Base-by-base conservation (phyloP, 2,797 vertebrate species). In the Tarsius wallacei region DNA sequence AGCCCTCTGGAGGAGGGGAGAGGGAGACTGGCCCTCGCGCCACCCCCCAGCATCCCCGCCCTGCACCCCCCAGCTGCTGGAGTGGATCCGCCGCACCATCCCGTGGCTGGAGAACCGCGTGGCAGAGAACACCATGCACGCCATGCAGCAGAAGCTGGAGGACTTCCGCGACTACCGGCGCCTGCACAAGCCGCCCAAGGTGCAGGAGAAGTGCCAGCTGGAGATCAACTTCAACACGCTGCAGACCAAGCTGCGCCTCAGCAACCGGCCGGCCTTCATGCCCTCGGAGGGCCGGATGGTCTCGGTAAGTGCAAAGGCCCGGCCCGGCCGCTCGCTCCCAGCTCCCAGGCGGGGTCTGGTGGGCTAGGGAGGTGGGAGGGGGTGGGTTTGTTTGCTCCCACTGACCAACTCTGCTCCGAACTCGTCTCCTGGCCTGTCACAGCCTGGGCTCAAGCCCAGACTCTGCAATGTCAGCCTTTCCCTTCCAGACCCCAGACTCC, bases 201-300 rank as follows among this genome's bases (percentile, higher is more conserved):
- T 99, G 95, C 99, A 99, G 98, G 99, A 99, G 98, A 99, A 99
- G 98, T 99, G 99, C 98, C 99, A 99, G 97, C 99, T 99, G 97
- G 99, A 99, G 99, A 99, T 99, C 99, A 99, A 99, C 98, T 99
- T 99, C 99, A 99, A 99, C 99, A 99, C 99, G 3, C 98, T 99
- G 98, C 99, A 99, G 99, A 99, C 99, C 97, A 99, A 99, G 96
- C 99, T 99, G 96, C 98, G 99, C 76, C 99, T 99, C 97, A 99
- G 99, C 99, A 99, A 99, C 97, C 98, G 99, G 94, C 99, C 99
- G 0, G 99, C 99, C 94, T 99, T 99, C 99, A 99, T 99, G 99
- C 99, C 99, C 87, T 99, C 99, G 0, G 99, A 99, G 99, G 99
- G 99, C 53, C 99, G 99, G 98, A 99, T 99, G 99, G 99, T 99